These are phyloP conservation scores for Heliconius cydno DNA, from an alignment of 2,888 invertebrate species.

Conservation along the genomic window DNA sequence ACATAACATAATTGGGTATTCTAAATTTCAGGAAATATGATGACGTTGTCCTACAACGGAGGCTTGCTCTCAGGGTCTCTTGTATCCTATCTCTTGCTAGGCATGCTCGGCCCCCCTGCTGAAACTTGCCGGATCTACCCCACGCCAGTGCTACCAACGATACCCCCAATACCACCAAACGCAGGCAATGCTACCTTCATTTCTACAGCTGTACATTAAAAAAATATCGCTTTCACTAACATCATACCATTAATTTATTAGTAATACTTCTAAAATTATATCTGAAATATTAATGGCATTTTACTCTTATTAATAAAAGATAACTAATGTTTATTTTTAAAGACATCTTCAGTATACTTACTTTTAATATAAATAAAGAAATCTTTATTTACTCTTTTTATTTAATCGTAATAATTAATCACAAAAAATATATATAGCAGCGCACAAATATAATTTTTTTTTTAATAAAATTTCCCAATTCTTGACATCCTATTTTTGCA, in stretches of 20 bases:
- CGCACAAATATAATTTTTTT: neutral
- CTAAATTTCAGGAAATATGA: conserved; percentile 89
- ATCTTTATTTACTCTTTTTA: neutral
- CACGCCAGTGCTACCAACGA: conserved; percentile 67
- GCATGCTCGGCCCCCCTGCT: conserved; percentile 83
- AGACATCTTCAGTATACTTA: neutral
- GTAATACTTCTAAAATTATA: neutral
- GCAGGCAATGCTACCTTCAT: conserved; percentile 50
- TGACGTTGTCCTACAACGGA: conserved; percentile 95
- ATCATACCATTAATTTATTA: neutral
- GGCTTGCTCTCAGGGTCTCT: conserved; percentile 93
- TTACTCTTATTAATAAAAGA: neutral
- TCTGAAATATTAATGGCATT: neutral
- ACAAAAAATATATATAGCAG: neutral
- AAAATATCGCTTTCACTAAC: neutral
- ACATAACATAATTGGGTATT: neutral
- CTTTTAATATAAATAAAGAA: neutral
- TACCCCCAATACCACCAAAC: conserved; percentile 59
- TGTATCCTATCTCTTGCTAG: conserved; percentile 91
- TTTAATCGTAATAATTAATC: neutral
- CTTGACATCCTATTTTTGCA: neutral
- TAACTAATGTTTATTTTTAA: neutral
- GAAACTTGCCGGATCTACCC: conserved; percentile 76
- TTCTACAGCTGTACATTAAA: conserved; percentile 49
- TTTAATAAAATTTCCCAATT: neutral